Base-by-base conservation (phyloP, 2,888 invertebrate species). In the Uloborus plumipes region DNA sequence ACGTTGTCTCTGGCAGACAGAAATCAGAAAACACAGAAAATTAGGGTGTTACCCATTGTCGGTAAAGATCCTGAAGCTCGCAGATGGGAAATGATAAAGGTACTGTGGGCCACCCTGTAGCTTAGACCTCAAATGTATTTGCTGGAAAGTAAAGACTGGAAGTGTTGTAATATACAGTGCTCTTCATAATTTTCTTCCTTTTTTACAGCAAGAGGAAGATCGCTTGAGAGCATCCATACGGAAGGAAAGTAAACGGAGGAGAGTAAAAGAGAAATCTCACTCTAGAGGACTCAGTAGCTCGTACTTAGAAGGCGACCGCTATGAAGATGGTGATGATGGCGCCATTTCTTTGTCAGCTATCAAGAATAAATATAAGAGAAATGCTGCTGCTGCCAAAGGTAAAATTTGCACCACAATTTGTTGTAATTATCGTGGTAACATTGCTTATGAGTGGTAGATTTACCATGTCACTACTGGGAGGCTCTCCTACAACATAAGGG, bases 1-100 rank as follows among this genome's bases (percentile, higher is more conserved):
- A 99, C 99, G 0, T 92, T 99, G 90, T 98, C 98, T 0, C 91
- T 99, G 86, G 99, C 99, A 0, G 99, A 99, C 90, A 92, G 98
- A 72, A 95, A 96, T 61, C 94, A 95, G 70, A 98, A 98, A 90
- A 95, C 96, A 0, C 94, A 94, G 0, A 96, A 97, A 70, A 98
- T 99, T 87, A 98, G 98, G 90, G 96, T 99, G 76, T 90, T 99
- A 86, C 96, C 97, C 0, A 96, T 95, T 89, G 95, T 97, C 55
- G 97, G 96, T 7, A 92, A 92, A 84, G 98, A 99, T 90, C 99
- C 99, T 0, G 99, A 99, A 88, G 94, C 95, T 15, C 95, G 97
- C 88, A 92, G 97, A 88, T 93, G 93, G 73, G 95, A 95, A 86
- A 94, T 97, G 91, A 93, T 98, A 11, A 98, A 97, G 93, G 95